Evolutionary conservation across 2,888 invertebrate species (phyloP).

Genomic region (Sclerodermus sp.): DNA sequence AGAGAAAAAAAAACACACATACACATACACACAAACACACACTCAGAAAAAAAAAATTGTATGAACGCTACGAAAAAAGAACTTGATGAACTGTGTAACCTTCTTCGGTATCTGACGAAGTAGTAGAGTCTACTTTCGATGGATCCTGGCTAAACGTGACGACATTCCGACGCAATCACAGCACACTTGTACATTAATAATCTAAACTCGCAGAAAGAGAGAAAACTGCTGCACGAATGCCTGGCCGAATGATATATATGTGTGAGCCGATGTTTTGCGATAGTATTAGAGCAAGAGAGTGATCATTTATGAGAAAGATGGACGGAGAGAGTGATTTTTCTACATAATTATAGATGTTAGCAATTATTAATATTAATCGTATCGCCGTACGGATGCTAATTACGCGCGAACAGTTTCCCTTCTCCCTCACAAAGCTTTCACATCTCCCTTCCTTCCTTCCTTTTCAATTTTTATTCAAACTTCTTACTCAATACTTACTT

Average conservation of each 20-base stretch:
- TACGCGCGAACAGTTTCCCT: conserved; percentile 19
- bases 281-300: conserved; percentile 17
- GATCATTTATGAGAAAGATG: conserved; percentile 2
- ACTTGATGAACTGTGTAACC: background rate
- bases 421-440: conserved; percentile 19
- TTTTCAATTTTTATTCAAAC: background rate
- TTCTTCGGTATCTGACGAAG: background rate
- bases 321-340: conserved; percentile 32
- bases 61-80: no score
- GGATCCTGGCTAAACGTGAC: conserved; percentile 1
- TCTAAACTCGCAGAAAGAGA: conserved; percentile 9
- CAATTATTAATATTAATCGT: conserved; percentile 21
- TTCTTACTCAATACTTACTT: background rate
- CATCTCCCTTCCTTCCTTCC: conserved; percentile 6
- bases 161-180: conserved; percentile 20
- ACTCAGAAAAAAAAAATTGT: no score
- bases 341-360: conserved; percentile 33
- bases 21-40: no score
- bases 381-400: conserved; percentile 25
- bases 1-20: no score
- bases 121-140: background rate
- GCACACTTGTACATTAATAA: conserved; percentile 16
- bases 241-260: conserved; percentile 7
- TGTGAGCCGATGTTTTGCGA: conserved; percentile 10
- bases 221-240: conserved; percentile 18